phyloP scores from a whole-genome alignment of 1,140 invertebrate genomes.

The Littorina saxatilis region DNA sequence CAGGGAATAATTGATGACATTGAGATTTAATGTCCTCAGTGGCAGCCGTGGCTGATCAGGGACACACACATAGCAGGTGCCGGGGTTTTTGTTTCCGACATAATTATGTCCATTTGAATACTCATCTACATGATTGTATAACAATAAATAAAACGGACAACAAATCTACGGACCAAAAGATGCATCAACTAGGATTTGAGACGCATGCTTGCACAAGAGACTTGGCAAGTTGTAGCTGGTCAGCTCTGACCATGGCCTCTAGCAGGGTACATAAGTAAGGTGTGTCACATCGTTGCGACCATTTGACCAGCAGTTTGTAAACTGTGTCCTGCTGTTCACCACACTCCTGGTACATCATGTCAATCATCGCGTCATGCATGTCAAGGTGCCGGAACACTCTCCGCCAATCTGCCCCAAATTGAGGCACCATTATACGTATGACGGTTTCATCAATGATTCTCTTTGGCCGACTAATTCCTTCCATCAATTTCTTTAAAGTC shows the following conservation, averaged over 20 bases:
- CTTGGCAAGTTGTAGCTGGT: background rate
- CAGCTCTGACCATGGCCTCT: slow-evolving; percentile 25
- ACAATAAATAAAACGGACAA: too few species aligned
- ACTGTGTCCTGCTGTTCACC: slow-evolving; percentile 6
- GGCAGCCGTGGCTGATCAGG: too few species aligned
- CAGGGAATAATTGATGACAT: too few species aligned
- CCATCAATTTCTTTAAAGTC: background rate
- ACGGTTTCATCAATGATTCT: background rate
- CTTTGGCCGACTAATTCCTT: background rate
- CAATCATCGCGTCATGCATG: slow-evolving; percentile 12
- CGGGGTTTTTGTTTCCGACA: background rate
- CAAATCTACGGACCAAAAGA: too few species aligned
- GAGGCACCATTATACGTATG: background rate
- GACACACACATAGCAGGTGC: too few species aligned
- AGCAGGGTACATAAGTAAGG: background rate
- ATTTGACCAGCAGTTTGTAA: background rate
- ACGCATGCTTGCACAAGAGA: background rate
- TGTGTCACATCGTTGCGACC: background rate
- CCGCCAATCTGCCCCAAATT: slow-evolving; percentile 17
- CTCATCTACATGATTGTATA: background rate
- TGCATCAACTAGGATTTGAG: background rate
- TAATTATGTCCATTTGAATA: background rate
- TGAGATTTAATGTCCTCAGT: too few species aligned
- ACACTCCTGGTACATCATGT: background rate
- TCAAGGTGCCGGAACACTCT: slow-evolving; percentile 13